phyloP scores from a whole-genome alignment of 2,113 vertebrate species.

The Neodon shergylaensis region DNA sequence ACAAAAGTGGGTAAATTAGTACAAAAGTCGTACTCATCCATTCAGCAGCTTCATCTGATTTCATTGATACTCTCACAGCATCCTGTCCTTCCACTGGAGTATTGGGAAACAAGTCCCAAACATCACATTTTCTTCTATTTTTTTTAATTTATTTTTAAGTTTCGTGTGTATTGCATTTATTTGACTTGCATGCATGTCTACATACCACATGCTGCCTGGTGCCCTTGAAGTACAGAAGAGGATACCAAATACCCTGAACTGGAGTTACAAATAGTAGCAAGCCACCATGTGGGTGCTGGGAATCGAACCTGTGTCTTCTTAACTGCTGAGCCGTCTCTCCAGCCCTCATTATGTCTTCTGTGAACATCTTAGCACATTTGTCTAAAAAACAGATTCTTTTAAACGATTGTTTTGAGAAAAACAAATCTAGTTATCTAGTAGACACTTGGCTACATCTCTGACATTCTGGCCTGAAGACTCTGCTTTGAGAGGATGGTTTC shows the following conservation, averaged over 20 bases:
- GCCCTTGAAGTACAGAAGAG: not conserved
- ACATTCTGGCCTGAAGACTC: not conserved
- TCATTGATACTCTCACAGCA: not conserved
- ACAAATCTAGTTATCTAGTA: not conserved
- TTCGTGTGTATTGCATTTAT: not conserved
- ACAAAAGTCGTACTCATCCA: not conserved
- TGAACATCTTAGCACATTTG: conserved; percentile 14
- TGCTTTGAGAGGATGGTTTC: not conserved
- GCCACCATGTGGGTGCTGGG: not conserved
- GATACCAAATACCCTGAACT: not conserved
- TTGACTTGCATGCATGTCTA: not conserved
- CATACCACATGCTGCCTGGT: not conserved
- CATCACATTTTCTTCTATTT: not conserved
- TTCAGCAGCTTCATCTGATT: not conserved
- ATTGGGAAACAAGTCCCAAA: not conserved
- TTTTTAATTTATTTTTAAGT: not conserved
- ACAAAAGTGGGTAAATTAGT: conserved; percentile 8
- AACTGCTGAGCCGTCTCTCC: not conserved
- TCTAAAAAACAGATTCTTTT: conserved; percentile 5
- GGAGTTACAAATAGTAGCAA: not conserved
- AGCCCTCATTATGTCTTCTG: conserved; percentile 2
- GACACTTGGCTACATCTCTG: not conserved
- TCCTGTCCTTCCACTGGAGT: not conserved
- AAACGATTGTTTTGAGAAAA: conserved; percentile 16
- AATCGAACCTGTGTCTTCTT: not conserved